A percentile compares a stretch with the other conserved stretches of the same genome.
phyloP scores from a whole-genome alignment of 1,140 invertebrate genomes.

The Neocloeon triangulifer region DNA sequence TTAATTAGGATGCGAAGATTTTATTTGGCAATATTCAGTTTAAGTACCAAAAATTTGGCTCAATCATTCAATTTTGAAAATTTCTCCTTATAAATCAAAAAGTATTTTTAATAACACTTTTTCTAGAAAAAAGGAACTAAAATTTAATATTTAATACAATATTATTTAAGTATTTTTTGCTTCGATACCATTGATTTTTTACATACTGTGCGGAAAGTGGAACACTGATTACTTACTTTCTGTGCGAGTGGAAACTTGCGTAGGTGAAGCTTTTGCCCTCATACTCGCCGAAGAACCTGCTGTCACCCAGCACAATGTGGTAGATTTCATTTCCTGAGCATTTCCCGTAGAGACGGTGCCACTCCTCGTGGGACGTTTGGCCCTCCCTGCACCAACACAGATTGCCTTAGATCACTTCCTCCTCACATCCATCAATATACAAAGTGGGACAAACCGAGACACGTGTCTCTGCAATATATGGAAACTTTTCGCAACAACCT shows the following conservation, averaged over 20 bases:
- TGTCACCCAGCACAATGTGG: slow-evolving; percentile 84
- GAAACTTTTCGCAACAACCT: too few species aligned
- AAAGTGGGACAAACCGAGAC: too few species aligned
- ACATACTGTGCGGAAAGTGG: too few species aligned
- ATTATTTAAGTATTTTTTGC: slow-evolving; percentile 1
- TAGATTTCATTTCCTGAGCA: slow-evolving; percentile 99
- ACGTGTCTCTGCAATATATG: too few species aligned
- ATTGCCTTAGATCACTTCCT: too few species aligned
- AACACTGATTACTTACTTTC: slow-evolving; percentile 90
- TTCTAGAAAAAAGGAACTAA: slow-evolving; percentile 1
- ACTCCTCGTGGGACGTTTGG: slow-evolving; percentile 87
- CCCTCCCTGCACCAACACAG: slow-evolving; percentile 56
- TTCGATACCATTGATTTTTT: neutral
- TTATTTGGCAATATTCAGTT: too few species aligned
- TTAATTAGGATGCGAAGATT: too few species aligned
- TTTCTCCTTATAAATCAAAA: too few species aligned
- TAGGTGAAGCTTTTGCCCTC: slow-evolving; percentile 97
- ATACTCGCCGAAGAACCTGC: slow-evolving; percentile 93
- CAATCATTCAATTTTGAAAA: too few species aligned
- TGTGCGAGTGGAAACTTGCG: slow-evolving; percentile 93
- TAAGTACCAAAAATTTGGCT: too few species aligned
- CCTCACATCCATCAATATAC: neutral
- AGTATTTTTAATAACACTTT: too few species aligned
- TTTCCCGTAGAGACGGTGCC: slow-evolving; percentile 89
- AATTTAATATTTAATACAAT: slow-evolving; percentile 1